Evolutionary conservation across 2,888 invertebrate genomes (phyloP), one percentile per base, ranked within the genome.

Genomic region (Ophonus ardosiacus): DNA sequence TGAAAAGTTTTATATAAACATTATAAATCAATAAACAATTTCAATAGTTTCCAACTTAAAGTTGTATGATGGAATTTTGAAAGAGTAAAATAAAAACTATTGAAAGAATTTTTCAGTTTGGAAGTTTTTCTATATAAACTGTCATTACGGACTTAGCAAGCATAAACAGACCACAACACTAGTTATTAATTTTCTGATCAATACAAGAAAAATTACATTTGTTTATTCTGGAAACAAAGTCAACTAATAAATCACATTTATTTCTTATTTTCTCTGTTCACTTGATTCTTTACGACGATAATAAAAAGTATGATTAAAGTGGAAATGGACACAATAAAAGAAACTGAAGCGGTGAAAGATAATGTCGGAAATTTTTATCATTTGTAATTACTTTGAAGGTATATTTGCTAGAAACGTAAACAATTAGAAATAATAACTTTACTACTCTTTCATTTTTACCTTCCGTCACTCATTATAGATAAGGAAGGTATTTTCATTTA

Each of bases 261-360:
- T 57, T 56, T 79, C 59, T 61, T 51, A 57, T 21, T 79, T 56
- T 79, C 59, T 13, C 6, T 31, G 51, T 10, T 10, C 57, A 79
- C 79, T 57, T 57, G 57, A 79, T 24, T 79, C 59, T 79, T 79
- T 79, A 79, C 79, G 79, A 79, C 79, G 31, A 79, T 59, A 79
- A 79, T 79, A 79, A 79, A 79, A 79, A 79, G 79, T 79, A 79
- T 79, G 79, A 79, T 79, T 79, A 79, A 79, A 79, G 59, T 21
- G 31, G 79, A 59, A 79, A 59, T 15, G 40, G 43, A 38, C 40
- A 21, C 59, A 79, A 61, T 79, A 79, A 57, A 79, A 17, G 59
- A 79, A 79, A 38, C 24, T 21, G 18, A 17, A 15, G 40, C 71
- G 17, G 43, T 8, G 17, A 17, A 43, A 71, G 71, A 71, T 38